phyloP scores from a whole-genome alignment of 2,888 invertebrate genomes.

The Vannuccia rotundouncinata region DNA sequence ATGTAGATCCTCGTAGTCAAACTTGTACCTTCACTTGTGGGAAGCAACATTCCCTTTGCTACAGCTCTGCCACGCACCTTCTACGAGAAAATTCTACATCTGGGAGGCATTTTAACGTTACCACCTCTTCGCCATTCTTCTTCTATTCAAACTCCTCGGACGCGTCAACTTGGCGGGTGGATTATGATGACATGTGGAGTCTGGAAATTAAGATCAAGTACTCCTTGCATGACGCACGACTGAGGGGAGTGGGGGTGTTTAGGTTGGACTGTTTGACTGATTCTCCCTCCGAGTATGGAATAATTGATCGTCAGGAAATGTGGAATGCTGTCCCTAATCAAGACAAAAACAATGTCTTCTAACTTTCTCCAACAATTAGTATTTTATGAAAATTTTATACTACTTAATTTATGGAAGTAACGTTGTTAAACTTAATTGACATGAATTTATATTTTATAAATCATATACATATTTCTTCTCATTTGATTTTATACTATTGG shows the following conservation, averaged over 20 bases:
- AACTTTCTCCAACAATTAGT: too few relatives aligned
- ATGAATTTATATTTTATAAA: too few relatives aligned
- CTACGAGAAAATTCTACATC: not conserved
- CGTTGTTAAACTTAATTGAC: too few relatives aligned
- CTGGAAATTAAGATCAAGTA: not conserved
- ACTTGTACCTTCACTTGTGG: not conserved
- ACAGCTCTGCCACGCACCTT: not conserved
- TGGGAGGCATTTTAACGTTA: not conserved
- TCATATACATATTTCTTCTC: too few relatives aligned
- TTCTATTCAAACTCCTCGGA: not conserved
- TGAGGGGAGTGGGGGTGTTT: not conserved
- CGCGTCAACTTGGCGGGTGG: not conserved
- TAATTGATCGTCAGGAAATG: not conserved
- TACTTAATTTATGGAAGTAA: too few relatives aligned
- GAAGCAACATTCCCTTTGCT: not conserved
- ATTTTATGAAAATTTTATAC: too few relatives aligned
- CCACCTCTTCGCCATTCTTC: not conserved
- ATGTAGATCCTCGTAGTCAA: not conserved
- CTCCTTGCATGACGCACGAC: not conserved
- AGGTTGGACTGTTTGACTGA: not conserved
- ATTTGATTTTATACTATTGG: too few relatives aligned
- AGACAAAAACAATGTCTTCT: not conserved
- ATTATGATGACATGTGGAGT: constrained; percentile 5
- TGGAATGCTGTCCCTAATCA: not conserved
- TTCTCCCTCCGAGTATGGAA: not conserved